Conservation (phyloP, 1,140 invertebrate species). For the Bradynema listronoti region DNA sequence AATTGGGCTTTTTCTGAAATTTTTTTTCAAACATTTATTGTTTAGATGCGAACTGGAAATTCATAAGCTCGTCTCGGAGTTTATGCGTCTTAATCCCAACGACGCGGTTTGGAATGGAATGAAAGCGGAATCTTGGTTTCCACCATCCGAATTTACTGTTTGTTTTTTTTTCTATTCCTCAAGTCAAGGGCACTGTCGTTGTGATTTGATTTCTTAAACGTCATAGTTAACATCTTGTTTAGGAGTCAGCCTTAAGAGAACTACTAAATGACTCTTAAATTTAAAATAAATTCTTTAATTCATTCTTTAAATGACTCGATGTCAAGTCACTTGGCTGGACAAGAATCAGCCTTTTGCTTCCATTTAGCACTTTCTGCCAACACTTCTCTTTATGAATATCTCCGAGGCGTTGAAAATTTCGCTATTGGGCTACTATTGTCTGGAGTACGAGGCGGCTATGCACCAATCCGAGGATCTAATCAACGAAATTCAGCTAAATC, state of each 20-base stretch:
- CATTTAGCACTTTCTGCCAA: constrained; percentile 22
- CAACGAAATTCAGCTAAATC: constrained; percentile 8
- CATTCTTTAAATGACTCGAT: too few relatives aligned
- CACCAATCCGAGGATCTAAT: neutral
- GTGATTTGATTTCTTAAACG: too few relatives aligned
- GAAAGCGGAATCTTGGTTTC: constrained; percentile 20
- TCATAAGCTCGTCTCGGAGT: constrained; percentile 12
- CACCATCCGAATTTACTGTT: constrained; percentile 28
- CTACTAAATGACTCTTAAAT: too few relatives aligned
- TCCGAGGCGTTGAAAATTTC: constrained; percentile 18
- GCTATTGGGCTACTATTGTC: constrained; percentile 24
- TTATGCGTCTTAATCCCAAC: constrained; percentile 15
- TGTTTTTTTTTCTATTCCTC: neutral
- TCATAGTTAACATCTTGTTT: too few relatives aligned
- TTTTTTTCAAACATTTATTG: constrained; percentile 1
- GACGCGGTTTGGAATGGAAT: constrained; percentile 23
- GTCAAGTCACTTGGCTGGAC: too few relatives aligned
- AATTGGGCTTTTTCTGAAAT: too few relatives aligned
- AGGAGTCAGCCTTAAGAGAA: too few relatives aligned
- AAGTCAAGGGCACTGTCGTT: neutral
- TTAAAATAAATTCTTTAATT: too few relatives aligned
- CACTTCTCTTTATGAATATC: constrained; percentile 22
- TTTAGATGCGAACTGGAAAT: constrained; percentile 24
- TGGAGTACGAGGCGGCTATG: constrained; percentile 16
- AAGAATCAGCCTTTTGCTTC: too few relatives aligned